Evolutionary conservation across 2,113 vertebrate species (phyloP).

Genomic region (Patagioenas fasciata): DNA sequence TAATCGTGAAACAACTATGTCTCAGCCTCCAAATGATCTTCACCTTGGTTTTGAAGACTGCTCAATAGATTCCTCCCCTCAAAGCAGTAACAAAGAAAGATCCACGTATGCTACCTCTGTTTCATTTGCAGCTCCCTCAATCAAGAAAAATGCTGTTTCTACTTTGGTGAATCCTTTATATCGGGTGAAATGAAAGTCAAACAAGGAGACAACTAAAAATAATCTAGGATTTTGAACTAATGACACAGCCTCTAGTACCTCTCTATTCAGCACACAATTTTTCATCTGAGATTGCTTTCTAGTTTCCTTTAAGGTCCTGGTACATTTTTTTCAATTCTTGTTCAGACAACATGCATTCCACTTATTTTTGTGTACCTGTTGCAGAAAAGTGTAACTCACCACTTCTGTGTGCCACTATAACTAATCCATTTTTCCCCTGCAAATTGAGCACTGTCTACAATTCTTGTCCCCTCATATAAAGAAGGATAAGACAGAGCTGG

Average conservation of each 20-base stretch:
- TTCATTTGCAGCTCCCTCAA: neutral
- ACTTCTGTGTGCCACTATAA: neutral
- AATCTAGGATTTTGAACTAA: neutral
- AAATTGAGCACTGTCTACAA: neutral
- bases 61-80: neutral
- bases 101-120: neutral
- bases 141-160: neutral
- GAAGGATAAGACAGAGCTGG: neutral
- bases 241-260: neutral
- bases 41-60: neutral
- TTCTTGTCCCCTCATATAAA: neutral
- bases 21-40: neutral
- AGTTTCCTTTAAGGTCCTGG: neutral
- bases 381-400: neutral
- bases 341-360: neutral
- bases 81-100: neutral
- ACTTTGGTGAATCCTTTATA: neutral
- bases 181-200: constrained; percentile 11
- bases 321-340: neutral
- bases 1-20: neutral
- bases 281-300: neutral
- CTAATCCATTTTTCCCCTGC: neutral
- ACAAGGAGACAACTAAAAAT: neutral
- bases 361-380: neutral
- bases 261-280: neutral